phyloP scores from a whole-genome alignment of 1,140 invertebrate species.

The Papilio machaon region DNA sequence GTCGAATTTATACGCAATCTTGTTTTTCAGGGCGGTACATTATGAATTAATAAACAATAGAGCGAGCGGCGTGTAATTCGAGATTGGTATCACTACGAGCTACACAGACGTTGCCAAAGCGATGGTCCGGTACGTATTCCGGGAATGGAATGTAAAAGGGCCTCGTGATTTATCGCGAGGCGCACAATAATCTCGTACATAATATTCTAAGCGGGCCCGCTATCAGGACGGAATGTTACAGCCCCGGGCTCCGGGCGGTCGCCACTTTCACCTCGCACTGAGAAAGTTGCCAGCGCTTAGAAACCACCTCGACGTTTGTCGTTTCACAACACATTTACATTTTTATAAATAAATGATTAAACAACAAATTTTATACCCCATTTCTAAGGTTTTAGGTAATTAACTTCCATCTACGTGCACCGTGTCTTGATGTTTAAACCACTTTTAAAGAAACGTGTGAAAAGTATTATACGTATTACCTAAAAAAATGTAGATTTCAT shows the following conservation, averaged over 20 bases:
- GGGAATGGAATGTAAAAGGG: conserved; percentile 47
- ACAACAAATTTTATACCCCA: no score
- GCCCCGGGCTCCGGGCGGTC: conserved; percentile 58
- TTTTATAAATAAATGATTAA: no score
- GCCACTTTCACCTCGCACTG: conserved; percentile 74
- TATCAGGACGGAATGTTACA: conserved; percentile 64
- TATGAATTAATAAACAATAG: conserved; percentile 30
- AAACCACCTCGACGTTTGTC: conserved; percentile 60
- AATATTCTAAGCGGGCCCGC: conserved; percentile 57
- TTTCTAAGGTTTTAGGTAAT: no score
- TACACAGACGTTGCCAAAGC: conserved; percentile 22
- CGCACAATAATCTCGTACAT: conserved; percentile 48
- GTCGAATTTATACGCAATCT: background rate
- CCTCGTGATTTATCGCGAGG: conserved; percentile 47
- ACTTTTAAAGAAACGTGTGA: no score
- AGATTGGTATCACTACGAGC: conserved; percentile 19
- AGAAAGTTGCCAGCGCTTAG: conserved; percentile 74
- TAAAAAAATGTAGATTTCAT: background rate
- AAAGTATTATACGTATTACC: no score
- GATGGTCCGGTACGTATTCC: conserved; percentile 27
- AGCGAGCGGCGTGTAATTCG: conserved; percentile 7
- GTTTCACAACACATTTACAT: conserved; percentile 32
- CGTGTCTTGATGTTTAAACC: no score
- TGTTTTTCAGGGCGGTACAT: conserved; percentile 3
- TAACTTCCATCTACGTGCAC: no score